Percentiles rank a stretch among this genome's conserved stretches.
Evolutionary conservation across 2,888 invertebrate species (phyloP).

Genomic region (Acheta domesticus): DNA sequence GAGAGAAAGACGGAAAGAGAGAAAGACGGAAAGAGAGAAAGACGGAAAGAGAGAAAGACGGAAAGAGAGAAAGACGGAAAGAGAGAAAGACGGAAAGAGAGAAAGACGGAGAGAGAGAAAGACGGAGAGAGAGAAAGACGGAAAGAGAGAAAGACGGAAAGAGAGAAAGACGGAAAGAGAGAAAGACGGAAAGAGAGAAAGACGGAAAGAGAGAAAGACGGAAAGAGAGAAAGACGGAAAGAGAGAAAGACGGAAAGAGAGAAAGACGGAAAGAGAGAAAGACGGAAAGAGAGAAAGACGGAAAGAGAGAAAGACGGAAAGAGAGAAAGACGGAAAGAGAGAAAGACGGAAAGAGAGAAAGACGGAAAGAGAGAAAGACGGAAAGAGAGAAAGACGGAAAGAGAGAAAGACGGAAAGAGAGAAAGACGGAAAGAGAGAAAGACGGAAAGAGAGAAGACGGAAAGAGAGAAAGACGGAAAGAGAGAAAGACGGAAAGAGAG

Average conservation of each 20-base stretch:
- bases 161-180: neutral
- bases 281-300: rapidly evolving
- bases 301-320: neutral
- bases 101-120: too few species aligned
- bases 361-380: neutral
- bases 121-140: neutral
- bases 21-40: too few species aligned
- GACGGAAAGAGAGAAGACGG: too few species aligned
- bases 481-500: too few species aligned
- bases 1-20: too few species aligned
- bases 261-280: neutral
- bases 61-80: too few species aligned
- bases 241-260: neutral
- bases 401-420: too few species aligned
- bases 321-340: neutral
- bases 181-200: neutral
- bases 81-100: too few species aligned
- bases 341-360: neutral
- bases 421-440: too few species aligned
- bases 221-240: neutral
- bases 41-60: too few species aligned
- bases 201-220: neutral
- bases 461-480: too few species aligned
- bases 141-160: neutral
- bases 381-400: too few species aligned